phyloP scores from a whole-genome alignment of 1,140 invertebrate genomes.

The Zaprionus africanus region DNA sequence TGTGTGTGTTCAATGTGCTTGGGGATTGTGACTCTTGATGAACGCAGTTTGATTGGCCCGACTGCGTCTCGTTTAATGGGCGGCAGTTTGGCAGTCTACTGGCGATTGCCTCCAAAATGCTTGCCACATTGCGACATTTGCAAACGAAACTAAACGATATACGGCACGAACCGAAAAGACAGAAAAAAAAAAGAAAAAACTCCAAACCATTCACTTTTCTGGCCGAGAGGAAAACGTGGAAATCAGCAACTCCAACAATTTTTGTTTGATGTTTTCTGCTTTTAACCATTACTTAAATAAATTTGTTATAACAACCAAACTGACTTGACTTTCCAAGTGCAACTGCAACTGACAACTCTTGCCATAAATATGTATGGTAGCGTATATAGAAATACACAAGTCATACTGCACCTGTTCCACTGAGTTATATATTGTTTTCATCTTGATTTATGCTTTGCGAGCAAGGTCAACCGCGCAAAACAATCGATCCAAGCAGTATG shows the following conservation, averaged over 20 bases:
- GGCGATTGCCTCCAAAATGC: slow-evolving; percentile 46
- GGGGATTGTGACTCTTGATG: slow-evolving; percentile 67
- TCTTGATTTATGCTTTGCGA: slow-evolving; percentile 9
- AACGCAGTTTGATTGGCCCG: slow-evolving; percentile 64
- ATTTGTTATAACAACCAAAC: slow-evolving; percentile 42
- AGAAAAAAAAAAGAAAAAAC: slow-evolving; percentile 25
- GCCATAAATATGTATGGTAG: slow-evolving; percentile 6
- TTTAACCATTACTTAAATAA: slow-evolving; percentile 35
- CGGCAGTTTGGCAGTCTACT: slow-evolving; percentile 39
- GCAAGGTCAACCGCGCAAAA: slow-evolving; percentile 7
- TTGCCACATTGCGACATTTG: slow-evolving; percentile 74
- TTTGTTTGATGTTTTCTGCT: slow-evolving; percentile 21
- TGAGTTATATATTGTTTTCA: slow-evolving; percentile 4
- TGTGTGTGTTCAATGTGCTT: slow-evolving; percentile 28
- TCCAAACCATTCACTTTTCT: slow-evolving; percentile 69
- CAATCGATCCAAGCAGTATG: slow-evolving; percentile 16
- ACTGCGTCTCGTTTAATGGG: slow-evolving; percentile 62
- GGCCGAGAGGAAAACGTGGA: slow-evolving; percentile 67
- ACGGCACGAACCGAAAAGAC: slow-evolving; percentile 43
- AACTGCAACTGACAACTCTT: slow-evolving; percentile 1
- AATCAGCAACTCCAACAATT: slow-evolving; percentile 65
- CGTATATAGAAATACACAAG: not conserved
- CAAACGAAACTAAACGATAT: slow-evolving; percentile 60
- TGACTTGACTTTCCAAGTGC: slow-evolving; percentile 10
- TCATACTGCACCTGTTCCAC: slow-evolving; percentile 13